Evolutionary conservation across 2,113 vertebrate species (phyloP).

Genomic region (Thermophis baileyi): DNA sequence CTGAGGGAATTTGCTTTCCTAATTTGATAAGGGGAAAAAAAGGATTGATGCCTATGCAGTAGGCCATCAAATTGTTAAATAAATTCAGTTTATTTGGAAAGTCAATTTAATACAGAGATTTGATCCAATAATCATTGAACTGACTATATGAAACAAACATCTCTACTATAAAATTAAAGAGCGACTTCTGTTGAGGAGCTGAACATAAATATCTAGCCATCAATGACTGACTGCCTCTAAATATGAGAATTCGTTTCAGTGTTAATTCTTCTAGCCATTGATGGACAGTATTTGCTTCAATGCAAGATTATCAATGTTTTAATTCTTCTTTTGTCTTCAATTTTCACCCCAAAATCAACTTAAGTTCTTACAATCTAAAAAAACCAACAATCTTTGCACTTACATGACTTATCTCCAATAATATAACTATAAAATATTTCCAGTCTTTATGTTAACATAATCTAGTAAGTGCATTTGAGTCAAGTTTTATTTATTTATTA

Average conservation of each 20-base stretch:
- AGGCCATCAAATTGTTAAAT: not conserved
- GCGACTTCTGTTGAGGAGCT: not conserved
- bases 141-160: not conserved
- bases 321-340: not conserved
- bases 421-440: not conserved
- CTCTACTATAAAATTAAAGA: not conserved
- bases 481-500: no score
- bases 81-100: not conserved
- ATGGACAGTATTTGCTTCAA: not conserved
- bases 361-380: not conserved
- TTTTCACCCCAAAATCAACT: not conserved
- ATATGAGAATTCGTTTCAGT: not conserved
- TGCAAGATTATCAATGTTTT: not conserved
- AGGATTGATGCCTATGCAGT: not conserved
- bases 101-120: not conserved
- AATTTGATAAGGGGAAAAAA: not conserved
- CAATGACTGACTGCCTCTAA: not conserved
- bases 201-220: not conserved
- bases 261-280: not conserved
- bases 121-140: not conserved
- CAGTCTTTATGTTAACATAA: not conserved
- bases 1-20: not conserved
- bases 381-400: not conserved
- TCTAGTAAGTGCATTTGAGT: not conserved
- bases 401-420: not conserved